These are phyloP conservation scores for Rhagonycha fulva DNA, from an alignment of 2,888 invertebrate genomes.

Conservation along the genomic window DNA sequence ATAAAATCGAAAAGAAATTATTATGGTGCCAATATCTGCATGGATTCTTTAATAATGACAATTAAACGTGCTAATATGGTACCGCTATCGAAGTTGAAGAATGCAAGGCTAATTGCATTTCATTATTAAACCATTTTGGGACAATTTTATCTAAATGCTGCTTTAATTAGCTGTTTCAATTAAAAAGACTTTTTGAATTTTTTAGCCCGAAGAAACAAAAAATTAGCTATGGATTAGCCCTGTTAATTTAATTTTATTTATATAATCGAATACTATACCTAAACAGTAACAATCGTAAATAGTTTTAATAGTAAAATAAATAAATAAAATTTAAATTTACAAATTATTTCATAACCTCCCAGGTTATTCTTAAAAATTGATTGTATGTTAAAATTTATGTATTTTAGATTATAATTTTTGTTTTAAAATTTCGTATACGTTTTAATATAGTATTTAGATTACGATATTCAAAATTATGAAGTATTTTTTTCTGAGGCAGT, in stretches of 20 bases:
- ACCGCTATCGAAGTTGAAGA: background rate
- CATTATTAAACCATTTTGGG: background rate
- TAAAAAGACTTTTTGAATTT: too few relatives aligned
- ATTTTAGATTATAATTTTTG: background rate
- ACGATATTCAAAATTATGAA: too few relatives aligned
- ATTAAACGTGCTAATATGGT: background rate
- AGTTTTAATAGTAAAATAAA: too few relatives aligned
- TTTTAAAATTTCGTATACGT: background rate
- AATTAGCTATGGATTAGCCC: too few relatives aligned
- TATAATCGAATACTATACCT: too few relatives aligned
- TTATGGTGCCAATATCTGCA: background rate
- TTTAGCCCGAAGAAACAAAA: too few relatives aligned
- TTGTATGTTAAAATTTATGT: too few relatives aligned
- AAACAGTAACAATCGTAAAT: too few relatives aligned
- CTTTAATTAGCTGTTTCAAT: background rate
- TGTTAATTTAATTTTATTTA: too few relatives aligned
- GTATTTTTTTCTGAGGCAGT: background rate
- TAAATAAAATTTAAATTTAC: too few relatives aligned
- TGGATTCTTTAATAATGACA: background rate
- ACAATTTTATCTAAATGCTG: background rate
- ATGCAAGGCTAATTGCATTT: background rate
- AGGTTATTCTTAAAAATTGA: too few relatives aligned
- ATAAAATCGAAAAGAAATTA: background rate
- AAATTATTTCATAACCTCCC: too few relatives aligned
- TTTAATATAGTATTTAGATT: background rate